phyloP scores from a whole-genome alignment of 2,888 invertebrate genomes.

The Synanthedon myopaeformis region DNA sequence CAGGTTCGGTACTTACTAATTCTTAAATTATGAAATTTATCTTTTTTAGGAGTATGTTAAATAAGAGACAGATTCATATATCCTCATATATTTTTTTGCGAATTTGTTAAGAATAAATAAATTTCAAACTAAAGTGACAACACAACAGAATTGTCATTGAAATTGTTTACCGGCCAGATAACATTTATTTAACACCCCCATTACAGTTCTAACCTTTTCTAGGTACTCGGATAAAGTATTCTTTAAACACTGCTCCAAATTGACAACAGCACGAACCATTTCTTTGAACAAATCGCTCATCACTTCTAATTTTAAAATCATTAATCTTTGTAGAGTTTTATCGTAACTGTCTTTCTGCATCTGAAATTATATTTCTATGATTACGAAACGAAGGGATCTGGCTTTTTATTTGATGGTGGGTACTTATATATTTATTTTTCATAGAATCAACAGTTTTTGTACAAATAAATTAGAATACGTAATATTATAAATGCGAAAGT shows the following conservation, averaged over 20 bases:
- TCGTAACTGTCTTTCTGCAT: conserved; percentile 38
- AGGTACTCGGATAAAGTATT: conserved; percentile 22
- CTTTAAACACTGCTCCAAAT: conserved; percentile 30
- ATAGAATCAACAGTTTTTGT: no score
- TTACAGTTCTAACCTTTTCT: conserved; percentile 19
- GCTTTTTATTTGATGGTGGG: no score
- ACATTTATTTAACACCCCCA: conserved; percentile 27
- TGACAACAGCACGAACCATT: conserved; percentile 12
- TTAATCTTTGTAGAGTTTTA: conserved; percentile 29
- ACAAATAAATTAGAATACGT: no score
- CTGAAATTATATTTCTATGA: conserved; percentile 20
- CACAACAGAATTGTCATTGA: conserved; percentile 4
- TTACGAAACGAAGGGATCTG: neutral
- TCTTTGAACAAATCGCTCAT: conserved; percentile 22
- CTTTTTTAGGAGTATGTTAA: no score
- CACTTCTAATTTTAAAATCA: conserved; percentile 24
- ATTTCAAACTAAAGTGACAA: conserved; percentile 4
- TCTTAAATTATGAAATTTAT: no score
- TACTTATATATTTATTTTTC: no score
- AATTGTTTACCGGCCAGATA: conserved; percentile 14
- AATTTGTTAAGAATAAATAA: neutral
- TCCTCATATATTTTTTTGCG: no score
- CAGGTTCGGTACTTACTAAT: no score
- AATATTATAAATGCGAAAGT: no score
- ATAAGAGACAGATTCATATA: no score